Evolutionary conservation across 2,888 invertebrate genomes (phyloP), one percentile per base, ranked within the genome.

Genomic region (Euclidia mi): DNA sequence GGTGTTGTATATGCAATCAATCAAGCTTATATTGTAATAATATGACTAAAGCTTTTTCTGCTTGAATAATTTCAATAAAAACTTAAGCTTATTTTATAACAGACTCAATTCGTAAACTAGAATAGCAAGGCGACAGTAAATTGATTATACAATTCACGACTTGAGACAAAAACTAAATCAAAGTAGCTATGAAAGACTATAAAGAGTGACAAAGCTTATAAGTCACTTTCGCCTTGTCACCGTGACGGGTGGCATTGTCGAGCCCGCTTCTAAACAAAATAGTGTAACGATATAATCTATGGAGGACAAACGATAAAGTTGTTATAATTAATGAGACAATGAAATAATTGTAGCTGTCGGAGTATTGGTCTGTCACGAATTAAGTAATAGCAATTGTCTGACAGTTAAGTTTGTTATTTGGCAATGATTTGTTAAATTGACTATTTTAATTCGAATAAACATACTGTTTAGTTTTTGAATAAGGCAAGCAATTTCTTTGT

Each of bases 141-240:
- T 69, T 47, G 46, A 68, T 52, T 46, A 58, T 20, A 41, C 46
- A 44, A 51, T 52, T 42, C 34, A 46, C 18, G 37, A 11, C 31
- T 62, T 17, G 20, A 7, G 15, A 52, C 44, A 56, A 64, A 60
- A 70, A 56, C 57, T 51, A 40, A 57, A 61, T 52, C 55, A 52
- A 44, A 53, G 50, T 34, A 43, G 17, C 7, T n/a, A 14, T 44
- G 31, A 29, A 50, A 25, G 35, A 28, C 45, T n/a, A 52, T 61
- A 64, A 64, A 67, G 12, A 58, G 37, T 58, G 60, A 66, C 64
- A 64, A 51, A 29, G 43, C 55, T 59, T 41, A 65, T 46, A 73
- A 38, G 40, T 40, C 42, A 61, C 78, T 84, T 82, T 84, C 76
- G 79, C 71, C 42, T 38, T 50, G 71, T 78, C 71, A 76, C 55